Evolutionary conservation across 2,113 vertebrate species (phyloP).

Genomic region (Nannobrachium achirus): DNA sequence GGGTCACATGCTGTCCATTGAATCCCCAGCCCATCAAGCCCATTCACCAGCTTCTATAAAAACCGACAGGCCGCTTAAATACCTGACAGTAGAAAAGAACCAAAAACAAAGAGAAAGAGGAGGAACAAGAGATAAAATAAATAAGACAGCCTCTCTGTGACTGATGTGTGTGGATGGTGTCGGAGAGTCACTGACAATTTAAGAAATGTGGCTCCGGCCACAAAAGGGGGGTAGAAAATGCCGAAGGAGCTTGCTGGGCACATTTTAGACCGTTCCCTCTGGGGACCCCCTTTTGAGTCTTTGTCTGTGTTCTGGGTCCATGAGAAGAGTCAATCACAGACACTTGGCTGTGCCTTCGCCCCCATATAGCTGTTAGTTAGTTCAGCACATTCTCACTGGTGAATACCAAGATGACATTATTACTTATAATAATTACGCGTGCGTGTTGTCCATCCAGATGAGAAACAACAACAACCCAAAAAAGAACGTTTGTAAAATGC

Average conservation of each 20-base stretch:
- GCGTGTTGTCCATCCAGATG: conserved; percentile 30
- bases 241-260: conserved; percentile 78
- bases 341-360: conserved; percentile 51
- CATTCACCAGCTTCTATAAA: conserved; percentile 78
- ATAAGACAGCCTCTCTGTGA: conserved; percentile 84
- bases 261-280: conserved; percentile 77
- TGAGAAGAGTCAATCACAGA: conserved; percentile 83
- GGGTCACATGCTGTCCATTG: conserved; percentile 85
- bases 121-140: conserved; percentile 82
- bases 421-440: conserved; percentile 54
- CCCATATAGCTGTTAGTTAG: conserved; percentile 29
- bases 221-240: conserved; percentile 80
- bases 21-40: conserved; percentile 78
- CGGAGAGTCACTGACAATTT: conserved; percentile 82
- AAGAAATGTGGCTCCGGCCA: conserved; percentile 81
- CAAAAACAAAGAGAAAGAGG: conserved; percentile 78
- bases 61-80: conserved; percentile 85
- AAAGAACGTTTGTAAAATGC: conserved; percentile 44
- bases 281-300: conserved; percentile 82
- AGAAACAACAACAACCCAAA: conserved; percentile 59
- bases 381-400: conserved; percentile 13
- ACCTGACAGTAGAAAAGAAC: conserved; percentile 82
- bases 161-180: conserved; percentile 83
- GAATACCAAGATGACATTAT: too few relatives aligned
- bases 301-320: conserved; percentile 75